phyloP scores from a whole-genome alignment of 1,140 invertebrate genomes.

The Procambarus virginalis region DNA sequence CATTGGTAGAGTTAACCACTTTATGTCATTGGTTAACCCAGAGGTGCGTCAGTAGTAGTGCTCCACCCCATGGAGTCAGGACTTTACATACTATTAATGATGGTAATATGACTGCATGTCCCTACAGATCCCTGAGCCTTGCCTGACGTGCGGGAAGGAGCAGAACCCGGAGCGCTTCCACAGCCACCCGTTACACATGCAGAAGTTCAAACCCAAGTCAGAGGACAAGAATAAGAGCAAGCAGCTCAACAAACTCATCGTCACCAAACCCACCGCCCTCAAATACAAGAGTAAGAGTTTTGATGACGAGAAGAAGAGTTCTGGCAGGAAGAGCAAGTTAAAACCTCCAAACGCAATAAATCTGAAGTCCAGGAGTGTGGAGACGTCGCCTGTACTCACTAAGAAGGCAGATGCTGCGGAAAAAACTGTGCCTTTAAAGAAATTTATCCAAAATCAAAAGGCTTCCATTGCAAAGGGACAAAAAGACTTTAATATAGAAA shows the following conservation, averaged over 20 bases:
- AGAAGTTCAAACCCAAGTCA: slow-evolving; percentile 46
- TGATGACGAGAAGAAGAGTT: slow-evolving; percentile 51
- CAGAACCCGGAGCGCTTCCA: slow-evolving; percentile 79
- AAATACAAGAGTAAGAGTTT: slow-evolving; percentile 75
- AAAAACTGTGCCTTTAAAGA: slow-evolving; percentile 71
- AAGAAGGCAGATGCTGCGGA: slow-evolving; percentile 74
- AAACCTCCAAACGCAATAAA: slow-evolving; percentile 69
- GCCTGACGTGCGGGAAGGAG: slow-evolving; percentile 77
- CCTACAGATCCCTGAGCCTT: slow-evolving; percentile 76
- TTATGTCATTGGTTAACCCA: no score
- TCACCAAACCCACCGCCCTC: slow-evolving; percentile 77
- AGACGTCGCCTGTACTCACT: slow-evolving; percentile 11
- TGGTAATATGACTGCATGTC: not conserved
- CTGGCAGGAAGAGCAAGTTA: slow-evolving; percentile 75
- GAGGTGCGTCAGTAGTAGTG: no score
- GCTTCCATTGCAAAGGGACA: slow-evolving; percentile 59
- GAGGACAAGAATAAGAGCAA: slow-evolving; percentile 49
- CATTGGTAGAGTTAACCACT: no score
- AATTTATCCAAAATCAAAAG: slow-evolving; percentile 57
- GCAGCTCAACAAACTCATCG: slow-evolving; percentile 72
- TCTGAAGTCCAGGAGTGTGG: slow-evolving; percentile 11
- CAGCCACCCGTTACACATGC: slow-evolving; percentile 76
- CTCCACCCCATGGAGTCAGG: no score
- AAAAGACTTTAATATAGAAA: slow-evolving; percentile 57
- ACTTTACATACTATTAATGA: no score